Evolutionary conservation across 2,888 invertebrate genomes (phyloP).

Genomic region (Drosophila macrospina): DNA sequence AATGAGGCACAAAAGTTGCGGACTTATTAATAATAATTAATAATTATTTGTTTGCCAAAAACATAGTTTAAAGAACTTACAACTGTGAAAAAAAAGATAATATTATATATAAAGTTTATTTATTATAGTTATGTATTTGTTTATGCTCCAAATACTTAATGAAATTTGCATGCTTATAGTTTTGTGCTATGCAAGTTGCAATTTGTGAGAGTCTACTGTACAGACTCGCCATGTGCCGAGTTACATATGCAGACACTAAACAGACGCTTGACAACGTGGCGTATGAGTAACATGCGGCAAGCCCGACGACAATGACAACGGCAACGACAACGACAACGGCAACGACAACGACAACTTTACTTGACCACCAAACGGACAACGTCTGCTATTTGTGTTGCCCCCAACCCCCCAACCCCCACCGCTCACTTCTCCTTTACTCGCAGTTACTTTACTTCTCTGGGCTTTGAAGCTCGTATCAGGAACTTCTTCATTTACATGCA

Average conservation of each 20-base stretch:
- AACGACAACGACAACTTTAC: background rate
- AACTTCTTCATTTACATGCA: conserved; percentile 80
- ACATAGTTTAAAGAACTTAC: no score
- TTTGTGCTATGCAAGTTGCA: background rate
- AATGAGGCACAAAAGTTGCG: no score
- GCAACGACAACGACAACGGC: conserved; percentile 9
- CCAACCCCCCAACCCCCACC: background rate
- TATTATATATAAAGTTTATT: no score
- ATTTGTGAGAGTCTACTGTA: background rate
- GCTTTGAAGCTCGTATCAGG: conserved; percentile 27
- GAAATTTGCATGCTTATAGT: background rate
- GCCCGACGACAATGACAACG: no score
- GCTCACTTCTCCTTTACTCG: background rate
- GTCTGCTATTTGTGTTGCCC: conserved; percentile 4
- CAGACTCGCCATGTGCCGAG: background rate
- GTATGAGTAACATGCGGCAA: conserved; percentile 56
- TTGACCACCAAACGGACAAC: conserved; percentile 7
- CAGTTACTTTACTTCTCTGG: conserved; percentile 19
- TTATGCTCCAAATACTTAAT: background rate
- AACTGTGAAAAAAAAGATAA: no score
- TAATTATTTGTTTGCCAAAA: no score
- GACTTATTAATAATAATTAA: no score
- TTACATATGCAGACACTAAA: conserved; percentile 60
- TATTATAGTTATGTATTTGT: no score
- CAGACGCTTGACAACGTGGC: conserved; percentile 70